A percentile compares a stretch with the other conserved stretches of the same genome.
These are phyloP conservation scores for Ceyx erithaca DNA, from an alignment of 2,797 vertebrate genomes.

Conservation along the genomic window DNA sequence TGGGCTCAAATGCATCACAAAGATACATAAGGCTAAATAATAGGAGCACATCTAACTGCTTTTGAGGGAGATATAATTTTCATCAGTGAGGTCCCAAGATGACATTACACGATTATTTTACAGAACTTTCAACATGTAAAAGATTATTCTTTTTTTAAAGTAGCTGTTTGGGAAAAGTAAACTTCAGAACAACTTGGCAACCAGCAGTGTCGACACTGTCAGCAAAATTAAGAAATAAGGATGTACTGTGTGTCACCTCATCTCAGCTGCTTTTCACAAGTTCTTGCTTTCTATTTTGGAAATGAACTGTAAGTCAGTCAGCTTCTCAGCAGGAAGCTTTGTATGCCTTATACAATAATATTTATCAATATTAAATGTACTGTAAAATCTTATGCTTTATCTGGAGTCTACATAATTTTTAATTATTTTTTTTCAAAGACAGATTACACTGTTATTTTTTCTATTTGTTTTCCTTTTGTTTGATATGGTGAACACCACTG, in stretches of 20 bases:
- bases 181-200: not conserved
- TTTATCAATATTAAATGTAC: not conserved
- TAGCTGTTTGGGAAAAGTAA: slow-evolving; percentile 1
- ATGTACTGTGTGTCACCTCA: not conserved
- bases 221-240: slow-evolving; percentile 40
- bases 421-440: not conserved
- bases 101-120: not conserved
- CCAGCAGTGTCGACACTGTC: not conserved
- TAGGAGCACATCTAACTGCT: not conserved
- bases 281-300: slow-evolving; percentile 4
- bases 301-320: not conserved
- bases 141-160: not conserved
- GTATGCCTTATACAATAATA: not conserved
- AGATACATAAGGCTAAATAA: not conserved
- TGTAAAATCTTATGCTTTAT: not conserved
- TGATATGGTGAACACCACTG: not conserved
- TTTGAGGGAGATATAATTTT: not conserved
- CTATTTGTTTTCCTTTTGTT: not conserved
- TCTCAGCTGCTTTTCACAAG: not conserved
- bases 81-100: not conserved
- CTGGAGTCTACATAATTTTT: not conserved
- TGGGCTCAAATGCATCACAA: not conserved
- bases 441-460: not conserved
- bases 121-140: not conserved
- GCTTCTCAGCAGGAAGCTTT: not conserved